These are phyloP conservation scores for Heliconius nattereri DNA, from an alignment of 1,140 invertebrate species.

Conservation along the genomic window DNA sequence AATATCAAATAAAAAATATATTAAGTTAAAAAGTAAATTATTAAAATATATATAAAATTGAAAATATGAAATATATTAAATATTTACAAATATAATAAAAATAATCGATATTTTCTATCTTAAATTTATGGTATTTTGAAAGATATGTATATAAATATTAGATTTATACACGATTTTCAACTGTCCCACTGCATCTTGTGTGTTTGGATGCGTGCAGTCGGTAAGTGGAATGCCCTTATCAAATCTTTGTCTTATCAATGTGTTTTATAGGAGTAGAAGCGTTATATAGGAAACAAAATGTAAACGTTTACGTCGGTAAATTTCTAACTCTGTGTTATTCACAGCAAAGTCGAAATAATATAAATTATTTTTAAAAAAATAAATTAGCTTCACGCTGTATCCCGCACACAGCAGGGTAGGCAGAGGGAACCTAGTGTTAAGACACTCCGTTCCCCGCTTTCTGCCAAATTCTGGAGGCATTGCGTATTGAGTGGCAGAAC, in stretches of 20 bases:
- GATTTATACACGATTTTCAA: slow-evolving; percentile 36
- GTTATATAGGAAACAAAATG: not conserved
- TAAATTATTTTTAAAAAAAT: too few relatives aligned
- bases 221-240: slow-evolving; percentile 42
- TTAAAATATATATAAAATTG: too few relatives aligned
- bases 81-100: not conserved
- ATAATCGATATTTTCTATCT: not conserved
- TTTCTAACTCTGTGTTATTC: not conserved
- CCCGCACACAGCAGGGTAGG: too few relatives aligned
- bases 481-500: too few relatives aligned
- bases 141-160: slow-evolving; percentile 22
- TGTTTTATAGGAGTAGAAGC: not conserved
- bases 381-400: too few relatives aligned
- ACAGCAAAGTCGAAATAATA: too few relatives aligned
- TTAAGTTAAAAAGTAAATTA: too few relatives aligned
- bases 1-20: too few relatives aligned
- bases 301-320: not conserved
- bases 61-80: not conserved
- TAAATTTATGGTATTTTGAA: not conserved
- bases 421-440: too few relatives aligned
- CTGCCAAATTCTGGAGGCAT: too few relatives aligned
- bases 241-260: not conserved
- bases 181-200: slow-evolving; percentile 44
- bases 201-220: slow-evolving; percentile 50
- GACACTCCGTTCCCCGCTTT: too few relatives aligned